phyloP scores from a whole-genome alignment of 2,113 vertebrate species.

The Epinephelus cyanopodus region DNA sequence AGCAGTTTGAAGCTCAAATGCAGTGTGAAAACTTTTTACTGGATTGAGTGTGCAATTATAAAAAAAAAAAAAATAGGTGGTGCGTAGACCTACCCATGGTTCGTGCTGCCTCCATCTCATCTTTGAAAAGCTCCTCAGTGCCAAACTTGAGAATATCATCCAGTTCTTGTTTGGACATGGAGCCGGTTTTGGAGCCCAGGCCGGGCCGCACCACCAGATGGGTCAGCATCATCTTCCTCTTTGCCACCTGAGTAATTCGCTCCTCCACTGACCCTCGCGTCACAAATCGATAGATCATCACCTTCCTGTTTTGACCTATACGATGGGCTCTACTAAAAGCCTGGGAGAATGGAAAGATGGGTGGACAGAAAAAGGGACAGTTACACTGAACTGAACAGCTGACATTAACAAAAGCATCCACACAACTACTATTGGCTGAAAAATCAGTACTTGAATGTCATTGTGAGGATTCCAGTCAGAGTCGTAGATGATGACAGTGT shows the following conservation, averaged over 20 bases:
- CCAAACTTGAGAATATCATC: constrained; percentile 99
- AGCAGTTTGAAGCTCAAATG: background rate
- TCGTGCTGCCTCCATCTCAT: constrained; percentile 91
- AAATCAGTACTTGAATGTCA: constrained; percentile 92
- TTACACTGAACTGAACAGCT: background rate
- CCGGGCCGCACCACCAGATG: constrained; percentile 97
- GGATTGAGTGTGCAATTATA: background rate
- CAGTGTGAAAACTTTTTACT: background rate
- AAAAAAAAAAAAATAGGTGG: background rate
- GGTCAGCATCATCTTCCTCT: constrained; percentile 99
- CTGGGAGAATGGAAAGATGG: constrained; percentile 72
- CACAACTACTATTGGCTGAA: background rate
- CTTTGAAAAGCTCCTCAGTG: constrained; percentile 98
- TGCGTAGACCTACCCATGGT: constrained; percentile 64
- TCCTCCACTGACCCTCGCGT: constrained; percentile 97
- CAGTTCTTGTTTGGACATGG: constrained; percentile 98
- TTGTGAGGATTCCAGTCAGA: constrained; percentile 99
- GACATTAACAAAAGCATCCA: background rate
- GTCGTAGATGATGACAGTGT: constrained; percentile 98
- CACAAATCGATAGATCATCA: constrained; percentile 99
- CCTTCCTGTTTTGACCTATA: constrained; percentile 97
- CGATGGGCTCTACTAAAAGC: constrained; percentile 98
- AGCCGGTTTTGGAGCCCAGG: constrained; percentile 97
- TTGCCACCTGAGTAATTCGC: constrained; percentile 98
- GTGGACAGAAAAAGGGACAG: background rate